These are phyloP conservation scores for Dicaeum eximium DNA, from an alignment of 2,113 vertebrate genomes.

Conservation along the genomic window DNA sequence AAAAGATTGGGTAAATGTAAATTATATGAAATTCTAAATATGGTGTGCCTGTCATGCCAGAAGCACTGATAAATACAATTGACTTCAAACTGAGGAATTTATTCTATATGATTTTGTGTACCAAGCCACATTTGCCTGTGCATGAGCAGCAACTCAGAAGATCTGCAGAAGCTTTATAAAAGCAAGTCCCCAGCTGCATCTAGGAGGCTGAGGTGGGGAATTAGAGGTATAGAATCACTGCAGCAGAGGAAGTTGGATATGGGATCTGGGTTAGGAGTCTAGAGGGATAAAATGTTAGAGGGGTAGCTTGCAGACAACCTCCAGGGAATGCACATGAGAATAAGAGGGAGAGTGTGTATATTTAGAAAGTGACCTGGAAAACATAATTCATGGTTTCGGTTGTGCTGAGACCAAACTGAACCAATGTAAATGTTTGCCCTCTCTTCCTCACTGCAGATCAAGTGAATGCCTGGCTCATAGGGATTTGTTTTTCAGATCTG, in stretches of 20 bases:
- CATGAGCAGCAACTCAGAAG: background rate
- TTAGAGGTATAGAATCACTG: background rate
- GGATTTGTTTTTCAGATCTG: background rate
- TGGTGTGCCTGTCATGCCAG: no score
- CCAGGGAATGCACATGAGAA: background rate
- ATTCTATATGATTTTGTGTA: background rate
- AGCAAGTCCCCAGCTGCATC: background rate
- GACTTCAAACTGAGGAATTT: background rate
- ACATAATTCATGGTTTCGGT: background rate
- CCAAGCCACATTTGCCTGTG: rapidly evolving
- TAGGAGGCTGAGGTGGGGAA: background rate
- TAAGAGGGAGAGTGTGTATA: background rate
- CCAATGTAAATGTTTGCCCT: background rate
- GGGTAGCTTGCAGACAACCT: background rate
- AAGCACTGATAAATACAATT: background rate
- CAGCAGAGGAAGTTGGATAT: background rate
- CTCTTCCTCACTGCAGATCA: background rate
- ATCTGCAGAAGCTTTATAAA: background rate
- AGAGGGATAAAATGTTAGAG: background rate
- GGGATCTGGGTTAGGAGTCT: background rate
- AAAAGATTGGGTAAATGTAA: background rate
- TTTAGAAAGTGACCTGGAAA: constrained; percentile 31
- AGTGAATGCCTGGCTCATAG: background rate
- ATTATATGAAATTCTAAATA: background rate
- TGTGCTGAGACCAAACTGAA: background rate